phyloP scores from a whole-genome alignment of 2,113 vertebrate genomes.

The Scatophagus argus region DNA sequence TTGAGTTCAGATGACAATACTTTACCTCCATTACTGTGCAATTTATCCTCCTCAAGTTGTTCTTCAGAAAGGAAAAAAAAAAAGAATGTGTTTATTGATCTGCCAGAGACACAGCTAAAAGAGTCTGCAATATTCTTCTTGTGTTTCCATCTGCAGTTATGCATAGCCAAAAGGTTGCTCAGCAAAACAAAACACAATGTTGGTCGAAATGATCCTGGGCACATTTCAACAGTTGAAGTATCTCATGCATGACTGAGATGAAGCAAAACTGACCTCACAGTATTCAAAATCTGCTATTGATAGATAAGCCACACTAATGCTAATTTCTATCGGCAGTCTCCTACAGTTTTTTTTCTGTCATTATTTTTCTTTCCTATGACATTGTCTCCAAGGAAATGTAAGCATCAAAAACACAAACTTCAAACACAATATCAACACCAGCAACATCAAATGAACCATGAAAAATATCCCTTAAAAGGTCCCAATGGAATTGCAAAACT shows the following conservation, averaged over 20 bases:
- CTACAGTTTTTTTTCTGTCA: constrained; percentile 15
- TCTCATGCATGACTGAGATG: constrained; percentile 34
- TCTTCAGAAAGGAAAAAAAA: constrained; percentile 78
- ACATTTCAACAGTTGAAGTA: constrained; percentile 24
- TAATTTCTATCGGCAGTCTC: constrained; percentile 47
- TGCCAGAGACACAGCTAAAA: constrained; percentile 50
- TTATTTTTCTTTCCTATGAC: constrained; percentile 50
- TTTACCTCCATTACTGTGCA: constrained; percentile 87
- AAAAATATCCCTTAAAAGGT: constrained; percentile 57
- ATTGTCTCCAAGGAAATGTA: constrained; percentile 55
- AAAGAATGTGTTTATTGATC: constrained; percentile 74
- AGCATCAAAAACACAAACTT: constrained; percentile 65
- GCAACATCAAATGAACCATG: constrained; percentile 62
- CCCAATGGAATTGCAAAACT: constrained; percentile 53
- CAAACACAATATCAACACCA: constrained; percentile 67
- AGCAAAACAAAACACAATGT: constrained; percentile 40
- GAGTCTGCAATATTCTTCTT: constrained; percentile 25
- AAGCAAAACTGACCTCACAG: constrained; percentile 34
- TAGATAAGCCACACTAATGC: constrained; percentile 25
- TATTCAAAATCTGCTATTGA: constrained; percentile 35
- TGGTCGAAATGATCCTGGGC: constrained; percentile 48
- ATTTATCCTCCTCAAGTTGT: constrained; percentile 87
- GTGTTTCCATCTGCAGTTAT: constrained; percentile 51
- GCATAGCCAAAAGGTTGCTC: constrained; percentile 33
- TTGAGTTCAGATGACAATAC: constrained; percentile 67